Conservation (phyloP, 1,140 invertebrate genomes). For the Araneus ventricosus region DNA sequence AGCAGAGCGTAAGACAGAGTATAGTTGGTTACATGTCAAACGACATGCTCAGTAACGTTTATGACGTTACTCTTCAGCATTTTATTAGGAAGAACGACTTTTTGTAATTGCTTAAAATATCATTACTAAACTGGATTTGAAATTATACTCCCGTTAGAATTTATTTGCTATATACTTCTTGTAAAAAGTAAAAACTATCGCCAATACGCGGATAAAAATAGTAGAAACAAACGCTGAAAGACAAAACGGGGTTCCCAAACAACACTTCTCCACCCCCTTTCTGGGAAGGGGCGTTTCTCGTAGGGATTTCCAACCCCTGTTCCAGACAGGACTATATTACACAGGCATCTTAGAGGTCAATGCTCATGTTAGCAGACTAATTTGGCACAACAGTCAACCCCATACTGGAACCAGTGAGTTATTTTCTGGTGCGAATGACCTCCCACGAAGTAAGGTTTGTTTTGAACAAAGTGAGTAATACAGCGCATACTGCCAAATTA, state of each 20-base stretch:
- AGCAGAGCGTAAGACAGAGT: too few relatives aligned
- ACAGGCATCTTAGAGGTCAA: slow-evolving; percentile 19
- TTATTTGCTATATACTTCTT: too few relatives aligned
- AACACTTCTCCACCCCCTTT: background rate
- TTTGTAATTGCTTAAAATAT: too few relatives aligned
- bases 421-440: background rate
- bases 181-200: background rate
- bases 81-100: too few relatives aligned
- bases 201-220: background rate
- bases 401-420: background rate
- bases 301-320: background rate
- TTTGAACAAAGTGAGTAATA: background rate
- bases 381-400: slow-evolving; percentile 46
- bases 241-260: background rate
- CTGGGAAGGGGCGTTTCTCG: background rate
- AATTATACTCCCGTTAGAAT: too few relatives aligned
- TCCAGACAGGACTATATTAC: slow-evolving; percentile 40
- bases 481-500: background rate
- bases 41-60: too few relatives aligned
- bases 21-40: too few relatives aligned
- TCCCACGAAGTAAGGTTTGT: background rate
- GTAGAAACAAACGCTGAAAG: background rate
- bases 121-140: too few relatives aligned
- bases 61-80: too few relatives aligned
- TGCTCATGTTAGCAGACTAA: slow-evolving; percentile 46